phyloP scores from a whole-genome alignment of 2,888 invertebrate species.

The Chironomus riparius region DNA sequence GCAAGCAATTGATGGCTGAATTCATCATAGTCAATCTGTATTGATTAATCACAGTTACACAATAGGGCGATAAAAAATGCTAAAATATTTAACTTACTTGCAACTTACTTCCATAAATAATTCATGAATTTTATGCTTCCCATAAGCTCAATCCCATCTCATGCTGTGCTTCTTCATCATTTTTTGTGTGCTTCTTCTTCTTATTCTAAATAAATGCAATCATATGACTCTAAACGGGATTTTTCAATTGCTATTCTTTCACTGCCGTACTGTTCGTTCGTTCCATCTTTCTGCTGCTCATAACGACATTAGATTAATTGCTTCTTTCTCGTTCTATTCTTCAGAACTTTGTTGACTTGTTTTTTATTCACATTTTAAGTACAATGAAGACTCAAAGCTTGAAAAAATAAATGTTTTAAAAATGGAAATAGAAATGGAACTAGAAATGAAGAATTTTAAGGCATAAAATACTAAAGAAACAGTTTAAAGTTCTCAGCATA shows the following conservation, averaged over 20 bases:
- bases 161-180: background rate
- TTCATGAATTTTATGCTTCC: background rate
- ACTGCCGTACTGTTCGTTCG: background rate
- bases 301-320: background rate
- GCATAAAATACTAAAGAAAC: too few relatives aligned
- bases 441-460: too few relatives aligned
- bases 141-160: background rate
- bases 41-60: background rate
- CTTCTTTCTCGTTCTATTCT: background rate
- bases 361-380: too few relatives aligned
- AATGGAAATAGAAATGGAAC: too few relatives aligned
- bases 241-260: background rate
- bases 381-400: too few relatives aligned
- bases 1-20: background rate
- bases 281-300: background rate
- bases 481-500: too few relatives aligned
- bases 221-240: background rate
- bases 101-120: background rate
- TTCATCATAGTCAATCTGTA: background rate
- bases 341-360: too few relatives aligned
- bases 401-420: too few relatives aligned
- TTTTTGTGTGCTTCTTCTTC: background rate
- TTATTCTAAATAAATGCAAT: background rate
- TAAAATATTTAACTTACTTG: background rate
- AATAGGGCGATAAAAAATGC: background rate